phyloP scores from a whole-genome alignment of 2,888 invertebrate genomes.

The Timema cristinae region DNA sequence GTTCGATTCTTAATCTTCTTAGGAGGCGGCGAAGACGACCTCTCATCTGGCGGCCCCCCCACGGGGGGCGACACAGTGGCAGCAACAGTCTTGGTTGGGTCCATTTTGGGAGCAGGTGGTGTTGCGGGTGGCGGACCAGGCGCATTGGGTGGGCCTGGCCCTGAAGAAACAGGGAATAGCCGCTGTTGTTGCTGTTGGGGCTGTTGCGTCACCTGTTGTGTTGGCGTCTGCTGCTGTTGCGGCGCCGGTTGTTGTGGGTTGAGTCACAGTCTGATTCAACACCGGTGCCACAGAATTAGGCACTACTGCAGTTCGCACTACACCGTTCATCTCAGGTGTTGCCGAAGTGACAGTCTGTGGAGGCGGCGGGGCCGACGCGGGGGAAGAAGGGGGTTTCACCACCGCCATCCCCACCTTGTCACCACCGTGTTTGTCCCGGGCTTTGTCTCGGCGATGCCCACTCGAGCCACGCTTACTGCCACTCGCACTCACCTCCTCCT shows the following conservation, averaged over 20 bases:
- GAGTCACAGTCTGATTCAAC: constrained; percentile 17
- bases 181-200: constrained; percentile 35
- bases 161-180: constrained; percentile 51
- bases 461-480: constrained; percentile 69
- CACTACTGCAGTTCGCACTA: constrained; percentile 28
- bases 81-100: constrained; percentile 47
- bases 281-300: constrained; percentile 6
- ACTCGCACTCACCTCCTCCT: constrained; percentile 21
- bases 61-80: constrained; percentile 44
- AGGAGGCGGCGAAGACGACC: constrained; percentile 55
- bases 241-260: constrained; percentile 11
- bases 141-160: constrained; percentile 46
- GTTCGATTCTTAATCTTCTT: constrained; percentile 70
- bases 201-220: constrained; percentile 16
- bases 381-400: constrained; percentile 26
- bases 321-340: constrained; percentile 38
- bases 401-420: constrained; percentile 28
- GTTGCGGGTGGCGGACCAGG: constrained; percentile 38
- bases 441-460: constrained; percentile 76
- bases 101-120: constrained; percentile 49
- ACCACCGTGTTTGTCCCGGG: constrained; percentile 58
- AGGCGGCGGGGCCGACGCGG: constrained; percentile 29
- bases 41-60: constrained; percentile 30
- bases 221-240: constrained; percentile 17
- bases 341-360: constrained; percentile 35